Conservation (phyloP, 2,113 vertebrate species). For the Microcebus griseorufus region DNA sequence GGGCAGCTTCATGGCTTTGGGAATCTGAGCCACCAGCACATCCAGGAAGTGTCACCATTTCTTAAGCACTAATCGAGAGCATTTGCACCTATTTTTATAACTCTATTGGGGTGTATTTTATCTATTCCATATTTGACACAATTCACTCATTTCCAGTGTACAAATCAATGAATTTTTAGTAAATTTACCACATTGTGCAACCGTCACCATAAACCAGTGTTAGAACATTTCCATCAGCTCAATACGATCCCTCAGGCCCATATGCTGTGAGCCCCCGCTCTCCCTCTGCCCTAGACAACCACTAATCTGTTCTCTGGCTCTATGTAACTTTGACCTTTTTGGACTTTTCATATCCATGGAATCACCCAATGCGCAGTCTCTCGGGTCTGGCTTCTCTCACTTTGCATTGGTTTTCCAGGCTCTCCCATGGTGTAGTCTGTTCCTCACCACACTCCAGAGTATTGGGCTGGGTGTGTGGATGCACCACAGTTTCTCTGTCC, state of each 20-base stretch:
- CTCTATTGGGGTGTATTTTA: not conserved
- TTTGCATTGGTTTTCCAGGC: not conserved
- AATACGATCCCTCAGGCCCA: rapidly evolving
- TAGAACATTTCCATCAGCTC: not conserved
- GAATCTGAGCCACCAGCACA: not conserved
- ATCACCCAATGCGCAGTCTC: not conserved
- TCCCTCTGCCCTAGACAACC: not conserved
- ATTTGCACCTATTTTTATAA: not conserved
- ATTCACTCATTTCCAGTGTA: not conserved
- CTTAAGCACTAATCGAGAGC: not conserved
- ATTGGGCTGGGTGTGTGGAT: not conserved
- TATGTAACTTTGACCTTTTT: not conserved
- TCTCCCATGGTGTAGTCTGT: rapidly evolving
- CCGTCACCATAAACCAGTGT: not conserved
- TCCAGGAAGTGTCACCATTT: not conserved
- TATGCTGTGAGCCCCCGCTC: not conserved
- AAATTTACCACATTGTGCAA: not conserved
- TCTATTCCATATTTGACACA: not conserved
- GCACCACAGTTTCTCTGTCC: not conserved
- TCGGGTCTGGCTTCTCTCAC: not conserved
- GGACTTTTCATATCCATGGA: not conserved
- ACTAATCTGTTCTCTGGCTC: not conserved
- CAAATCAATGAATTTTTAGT: not conserved
- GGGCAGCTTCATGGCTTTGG: not conserved
- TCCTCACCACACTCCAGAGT: not conserved